These are phyloP conservation scores for Simalia tracyae DNA, from an alignment of 2,797 vertebrate genomes.

Conservation along the genomic window DNA sequence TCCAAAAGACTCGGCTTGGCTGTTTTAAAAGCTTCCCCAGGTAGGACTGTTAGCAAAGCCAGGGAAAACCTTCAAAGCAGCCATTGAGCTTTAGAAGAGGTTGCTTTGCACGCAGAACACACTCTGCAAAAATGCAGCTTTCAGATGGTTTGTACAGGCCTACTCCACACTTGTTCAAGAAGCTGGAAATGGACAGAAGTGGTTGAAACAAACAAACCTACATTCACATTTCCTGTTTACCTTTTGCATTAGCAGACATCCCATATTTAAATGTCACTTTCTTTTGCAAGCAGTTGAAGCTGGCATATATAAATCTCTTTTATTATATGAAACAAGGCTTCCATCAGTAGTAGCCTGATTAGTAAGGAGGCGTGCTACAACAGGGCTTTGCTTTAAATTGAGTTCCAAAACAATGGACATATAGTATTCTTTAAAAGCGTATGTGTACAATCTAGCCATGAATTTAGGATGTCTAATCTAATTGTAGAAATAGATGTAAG, in stretches of 20 bases:
- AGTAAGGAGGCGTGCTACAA: not conserved
- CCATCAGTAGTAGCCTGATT: not conserved
- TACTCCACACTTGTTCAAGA: not conserved
- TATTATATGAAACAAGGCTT: not conserved
- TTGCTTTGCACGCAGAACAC: not conserved
- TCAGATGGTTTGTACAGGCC: not conserved
- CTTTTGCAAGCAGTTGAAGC: not conserved
- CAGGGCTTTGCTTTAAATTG: not conserved
- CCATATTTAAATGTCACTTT: not conserved
- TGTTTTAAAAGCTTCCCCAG: too few relatives aligned
- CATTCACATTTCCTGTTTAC: not conserved
- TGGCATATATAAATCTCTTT: not conserved
- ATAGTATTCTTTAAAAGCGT: not conserved
- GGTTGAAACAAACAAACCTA: not conserved
- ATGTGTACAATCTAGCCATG: not conserved
- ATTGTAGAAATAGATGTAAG: not conserved
- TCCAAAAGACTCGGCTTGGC: too few relatives aligned
- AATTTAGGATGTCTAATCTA: not conserved
- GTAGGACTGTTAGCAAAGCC: too few relatives aligned
- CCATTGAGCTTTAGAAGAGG: not conserved
- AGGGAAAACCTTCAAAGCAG: too few relatives aligned
- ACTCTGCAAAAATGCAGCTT: not conserved
- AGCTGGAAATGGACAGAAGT: not conserved
- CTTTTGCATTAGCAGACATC: not conserved
- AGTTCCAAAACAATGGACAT: not conserved